Base-by-base conservation (phyloP, 2,797 vertebrate genomes). In the Morus bassanus region DNA sequence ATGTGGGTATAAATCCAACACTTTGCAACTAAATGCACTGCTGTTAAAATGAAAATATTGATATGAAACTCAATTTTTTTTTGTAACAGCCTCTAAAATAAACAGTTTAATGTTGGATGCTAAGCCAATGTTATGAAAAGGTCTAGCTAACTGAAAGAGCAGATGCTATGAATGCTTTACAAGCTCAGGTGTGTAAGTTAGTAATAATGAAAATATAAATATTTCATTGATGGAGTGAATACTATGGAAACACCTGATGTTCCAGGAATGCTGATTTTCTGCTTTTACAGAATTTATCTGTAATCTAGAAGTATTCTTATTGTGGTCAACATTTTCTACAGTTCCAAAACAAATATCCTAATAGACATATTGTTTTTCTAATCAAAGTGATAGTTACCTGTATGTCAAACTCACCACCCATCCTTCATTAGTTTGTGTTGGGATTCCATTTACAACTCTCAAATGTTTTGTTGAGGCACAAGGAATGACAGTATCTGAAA, bases 381-480 rank as follows among this genome's bases (percentile, higher is more conserved):
- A 45, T 63, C 31, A 91, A 94, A 90, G 39, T 45, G 63, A 94
- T 95, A 98, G 23, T 98, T 98, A 98, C 98, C 98, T 98, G 98
- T 98, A 97, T 63, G 97, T 98, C 95, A 99, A 98, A 98, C 99
- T 99, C 98, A 99, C 99, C 99, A 99, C 99, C 99, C 99, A 99
- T 97, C 98, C 99, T 54, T 99, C 98, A 33, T 98, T 98, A 93
- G 99, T 99, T 94, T 97, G 98, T 70, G 99, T 97, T 76, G 98
- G 99, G 97, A 98, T 98, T 85, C 99, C 99, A 92, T 99, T 99
- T 74, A 99, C 99, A 80, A 99, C 99, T 97, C 99, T 98, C 82
- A 98, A 83, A 37, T 98, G 98, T 94, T 98, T 98, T 74, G 98
- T 98, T 94, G 98, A 98, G 81, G 98, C 98, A 69, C 98, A 98